phyloP scores from a whole-genome alignment of 2,797 vertebrate species.

The Lindbergichthys nudifrons region DNA sequence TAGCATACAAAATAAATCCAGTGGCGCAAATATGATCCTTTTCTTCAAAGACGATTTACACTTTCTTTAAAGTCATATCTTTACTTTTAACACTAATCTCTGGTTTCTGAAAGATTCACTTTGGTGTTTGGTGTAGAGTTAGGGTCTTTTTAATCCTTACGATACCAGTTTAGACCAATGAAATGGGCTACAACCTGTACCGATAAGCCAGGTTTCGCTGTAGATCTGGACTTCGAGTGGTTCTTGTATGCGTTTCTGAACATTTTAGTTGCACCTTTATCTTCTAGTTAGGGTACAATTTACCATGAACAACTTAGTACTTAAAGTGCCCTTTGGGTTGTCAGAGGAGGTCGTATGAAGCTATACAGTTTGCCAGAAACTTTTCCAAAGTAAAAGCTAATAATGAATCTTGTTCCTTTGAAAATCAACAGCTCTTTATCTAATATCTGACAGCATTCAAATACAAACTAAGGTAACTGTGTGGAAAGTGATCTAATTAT shows the following conservation, averaged over 20 bases:
- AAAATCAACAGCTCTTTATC: conserved; percentile 24
- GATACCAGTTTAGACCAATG: background rate
- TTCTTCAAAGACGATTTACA: background rate
- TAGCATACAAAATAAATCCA: background rate
- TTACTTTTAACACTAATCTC: background rate
- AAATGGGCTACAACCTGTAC: background rate
- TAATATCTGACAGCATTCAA: conserved; percentile 13
- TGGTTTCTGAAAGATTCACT: background rate
- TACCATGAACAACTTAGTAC: too few species aligned
- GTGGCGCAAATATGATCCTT: background rate
- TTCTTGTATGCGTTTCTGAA: background rate
- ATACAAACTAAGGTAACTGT: background rate
- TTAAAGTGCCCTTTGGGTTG: background rate
- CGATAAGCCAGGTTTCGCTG: background rate
- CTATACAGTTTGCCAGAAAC: background rate
- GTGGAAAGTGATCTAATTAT: conserved; percentile 15
- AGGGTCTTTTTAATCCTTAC: too few species aligned
- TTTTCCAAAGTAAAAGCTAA: conserved; percentile 2
- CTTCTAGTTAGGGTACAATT: background rate
- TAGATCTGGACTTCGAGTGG: background rate
- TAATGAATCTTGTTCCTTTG: conserved; percentile 17
- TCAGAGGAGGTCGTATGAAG: background rate
- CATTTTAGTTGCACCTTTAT: background rate
- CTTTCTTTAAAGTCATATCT: background rate
- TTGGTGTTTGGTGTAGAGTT: too few species aligned